A percentile compares a stretch with the other conserved stretches of the same genome.
Evolutionary conservation across 2,888 invertebrate genomes (phyloP).

Genomic region (Phymatocera aterrima): DNA sequence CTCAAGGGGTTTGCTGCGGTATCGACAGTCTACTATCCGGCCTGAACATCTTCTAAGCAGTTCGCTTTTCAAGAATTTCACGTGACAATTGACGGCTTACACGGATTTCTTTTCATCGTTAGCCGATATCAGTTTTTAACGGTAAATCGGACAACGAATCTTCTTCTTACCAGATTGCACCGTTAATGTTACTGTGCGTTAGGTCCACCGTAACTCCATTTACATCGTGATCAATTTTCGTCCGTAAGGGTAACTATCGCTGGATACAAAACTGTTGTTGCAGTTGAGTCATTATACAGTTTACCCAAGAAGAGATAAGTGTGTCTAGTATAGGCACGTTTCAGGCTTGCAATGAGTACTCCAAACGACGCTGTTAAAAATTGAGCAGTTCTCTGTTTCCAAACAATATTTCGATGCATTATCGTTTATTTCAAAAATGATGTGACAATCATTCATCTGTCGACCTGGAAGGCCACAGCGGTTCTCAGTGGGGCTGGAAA

Average conservation of each 20-base stretch:
- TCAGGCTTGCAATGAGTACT: neutral
- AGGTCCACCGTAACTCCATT: neutral
- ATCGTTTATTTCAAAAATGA: neutral
- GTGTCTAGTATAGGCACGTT: too few species aligned
- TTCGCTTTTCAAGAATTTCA: conserved; percentile 24
- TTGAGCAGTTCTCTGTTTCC: neutral
- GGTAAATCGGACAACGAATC: neutral
- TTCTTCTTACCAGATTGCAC: neutral
- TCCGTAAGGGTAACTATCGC: too few species aligned
- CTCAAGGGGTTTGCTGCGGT: conserved; percentile 37
- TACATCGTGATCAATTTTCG: too few species aligned
- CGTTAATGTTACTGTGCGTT: neutral
- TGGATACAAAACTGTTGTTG: too few species aligned
- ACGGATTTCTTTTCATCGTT: neutral
- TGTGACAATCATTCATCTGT: neutral
- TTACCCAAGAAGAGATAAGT: too few species aligned
- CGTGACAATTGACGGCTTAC: conserved; percentile 30
- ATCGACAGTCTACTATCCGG: conserved; percentile 38
- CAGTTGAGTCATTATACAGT: too few species aligned
- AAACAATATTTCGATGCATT: neutral
- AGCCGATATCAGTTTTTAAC: neutral
- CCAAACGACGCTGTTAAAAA: neutral
- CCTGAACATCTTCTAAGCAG: conserved; percentile 19
- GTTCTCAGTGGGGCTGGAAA: neutral
- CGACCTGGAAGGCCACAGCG: neutral